Conservation (phyloP, 2,113 vertebrate genomes). For the Phylloscopus trochiloides region DNA sequence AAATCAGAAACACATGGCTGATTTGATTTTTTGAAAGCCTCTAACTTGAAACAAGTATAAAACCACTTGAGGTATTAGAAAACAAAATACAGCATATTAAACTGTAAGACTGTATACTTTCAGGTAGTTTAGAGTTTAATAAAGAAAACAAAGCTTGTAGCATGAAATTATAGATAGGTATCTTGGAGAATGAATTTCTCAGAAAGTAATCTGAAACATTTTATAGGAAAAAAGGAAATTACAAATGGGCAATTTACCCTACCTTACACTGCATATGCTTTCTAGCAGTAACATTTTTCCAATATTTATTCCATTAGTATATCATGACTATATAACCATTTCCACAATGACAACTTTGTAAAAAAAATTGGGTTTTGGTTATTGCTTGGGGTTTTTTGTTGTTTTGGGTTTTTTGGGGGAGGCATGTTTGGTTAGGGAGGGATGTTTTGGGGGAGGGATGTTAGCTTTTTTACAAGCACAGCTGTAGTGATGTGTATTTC, state of each 20-base stretch:
- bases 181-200: background rate
- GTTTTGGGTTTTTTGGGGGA: accelerated
- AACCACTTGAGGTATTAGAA: background rate
- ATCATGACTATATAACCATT: background rate
- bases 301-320: background rate
- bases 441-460: too few species aligned
- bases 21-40: background rate
- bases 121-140: background rate
- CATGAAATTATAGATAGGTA: background rate
- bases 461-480: background rate
- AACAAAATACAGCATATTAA: background rate
- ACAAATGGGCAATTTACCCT: background rate
- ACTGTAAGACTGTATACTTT: accelerated
- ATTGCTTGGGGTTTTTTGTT: background rate
- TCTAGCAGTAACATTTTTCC: background rate
- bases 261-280: background rate
- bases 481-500: background rate
- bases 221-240: background rate
- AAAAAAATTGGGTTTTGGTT: background rate
- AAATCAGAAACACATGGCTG: background rate
- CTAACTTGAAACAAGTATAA: background rate
- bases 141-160: background rate
- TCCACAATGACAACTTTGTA: background rate
- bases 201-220: background rate
- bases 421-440: background rate